Evolutionary conservation across 23 tunicate genomes (phyloP).

Genomic region (Phallusia fumigata): DNA sequence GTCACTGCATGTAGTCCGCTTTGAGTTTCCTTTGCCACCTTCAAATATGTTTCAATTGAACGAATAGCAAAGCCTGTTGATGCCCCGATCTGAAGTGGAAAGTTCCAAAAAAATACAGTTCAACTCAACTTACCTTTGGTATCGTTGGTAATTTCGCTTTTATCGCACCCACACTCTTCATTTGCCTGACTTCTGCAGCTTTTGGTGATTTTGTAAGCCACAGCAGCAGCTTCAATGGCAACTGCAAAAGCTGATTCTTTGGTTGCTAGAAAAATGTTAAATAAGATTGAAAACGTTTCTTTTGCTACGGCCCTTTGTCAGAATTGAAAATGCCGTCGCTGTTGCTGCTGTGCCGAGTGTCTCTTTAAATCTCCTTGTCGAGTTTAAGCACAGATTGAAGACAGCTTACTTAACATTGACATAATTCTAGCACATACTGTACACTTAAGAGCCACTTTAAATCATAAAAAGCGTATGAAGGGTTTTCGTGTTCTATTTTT

Average conservation of each 20-base stretch:
- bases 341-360: not conserved
- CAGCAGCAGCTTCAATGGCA: slow-evolving; percentile 82
- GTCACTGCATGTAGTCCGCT: slow-evolving; percentile 68
- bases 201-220: slow-evolving; percentile 68
- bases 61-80: not conserved
- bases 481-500: no score
- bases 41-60: not conserved
- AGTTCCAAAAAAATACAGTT: no score
- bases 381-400: not conserved
- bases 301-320: not conserved
- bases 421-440: not conserved
- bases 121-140: not conserved
- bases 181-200: slow-evolving; percentile 62
- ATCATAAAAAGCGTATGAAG: no score
- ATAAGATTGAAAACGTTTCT: not conserved
- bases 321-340: not conserved
- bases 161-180: slow-evolving; percentile 58
- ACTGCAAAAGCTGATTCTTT: slow-evolving; percentile 78
- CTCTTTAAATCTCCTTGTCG: not conserved
- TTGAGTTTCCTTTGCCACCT: not conserved
- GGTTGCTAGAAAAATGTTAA: slow-evolving; percentile 39
- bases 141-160: not conserved
- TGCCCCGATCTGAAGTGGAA: no score
- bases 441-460: no score
- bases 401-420: not conserved